Conservation (phyloP, 2,797 vertebrate species). For the Phataginus tetradactyla region DNA sequence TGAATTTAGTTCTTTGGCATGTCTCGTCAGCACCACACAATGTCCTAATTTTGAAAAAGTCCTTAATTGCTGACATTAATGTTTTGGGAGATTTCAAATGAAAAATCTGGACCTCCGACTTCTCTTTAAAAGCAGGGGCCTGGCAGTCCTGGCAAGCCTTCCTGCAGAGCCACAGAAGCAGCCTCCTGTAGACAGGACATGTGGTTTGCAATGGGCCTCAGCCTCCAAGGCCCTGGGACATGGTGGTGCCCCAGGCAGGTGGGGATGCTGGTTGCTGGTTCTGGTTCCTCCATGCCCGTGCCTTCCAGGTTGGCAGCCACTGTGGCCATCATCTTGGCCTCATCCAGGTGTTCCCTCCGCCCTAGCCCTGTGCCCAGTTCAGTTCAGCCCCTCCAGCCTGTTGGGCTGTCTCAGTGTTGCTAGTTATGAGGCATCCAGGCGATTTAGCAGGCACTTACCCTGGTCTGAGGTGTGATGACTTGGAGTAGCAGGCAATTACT, state of each 20-base stretch:
- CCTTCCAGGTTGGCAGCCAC: background rate
- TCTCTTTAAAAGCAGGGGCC: background rate
- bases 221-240: accelerated
- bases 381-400: too few relatives aligned
- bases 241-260: too few relatives aligned
- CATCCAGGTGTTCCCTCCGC: background rate
- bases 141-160: background rate
- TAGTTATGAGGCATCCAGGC: background rate
- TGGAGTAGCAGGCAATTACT: background rate
- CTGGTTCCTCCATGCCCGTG: too few relatives aligned
- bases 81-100: background rate
- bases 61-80: background rate
- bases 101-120: background rate
- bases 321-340: background rate
- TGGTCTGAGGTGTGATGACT: accelerated
- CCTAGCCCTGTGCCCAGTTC: too few relatives aligned
- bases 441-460: background rate
- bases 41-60: background rate
- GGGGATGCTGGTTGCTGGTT: too few relatives aligned
- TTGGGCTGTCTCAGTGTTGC: background rate
- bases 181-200: background rate
- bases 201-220: accelerated
- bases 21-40: background rate
- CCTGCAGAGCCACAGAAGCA: background rate
- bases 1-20: background rate